A percentile compares a stretch with the other conserved stretches of the same genome.
Conservation (phyloP, 2,888 invertebrate species). For the Elgonia sp. region DNA sequence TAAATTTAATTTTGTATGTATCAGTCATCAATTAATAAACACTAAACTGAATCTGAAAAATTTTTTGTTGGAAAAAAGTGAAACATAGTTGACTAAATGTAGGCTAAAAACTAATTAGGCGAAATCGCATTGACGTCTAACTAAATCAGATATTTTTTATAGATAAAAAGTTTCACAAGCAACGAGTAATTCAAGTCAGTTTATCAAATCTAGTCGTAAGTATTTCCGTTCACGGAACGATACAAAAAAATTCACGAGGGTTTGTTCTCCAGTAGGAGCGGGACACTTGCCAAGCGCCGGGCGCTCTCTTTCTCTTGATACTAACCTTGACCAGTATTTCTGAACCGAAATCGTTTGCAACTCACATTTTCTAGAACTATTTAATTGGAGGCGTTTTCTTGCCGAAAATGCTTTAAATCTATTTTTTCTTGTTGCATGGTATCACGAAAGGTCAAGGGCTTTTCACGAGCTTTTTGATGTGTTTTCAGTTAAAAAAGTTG, state of each 20-base stretch:
- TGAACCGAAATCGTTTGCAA: constrained; percentile 65
- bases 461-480: constrained; percentile 5
- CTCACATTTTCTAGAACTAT: constrained; percentile 57
- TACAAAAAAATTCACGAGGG: constrained; percentile 35
- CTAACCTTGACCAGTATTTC: constrained; percentile 65
- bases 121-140: too few relatives aligned
- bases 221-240: constrained; percentile 49
- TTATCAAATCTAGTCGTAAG: constrained; percentile 25
- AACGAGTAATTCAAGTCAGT: constrained; percentile 10
- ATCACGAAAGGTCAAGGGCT: constrained; percentile 59
- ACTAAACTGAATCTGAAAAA: too few relatives aligned
- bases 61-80: too few relatives aligned
- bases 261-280: constrained; percentile 50
- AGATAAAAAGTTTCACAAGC: not conserved
- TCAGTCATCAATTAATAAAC: too few relatives aligned
- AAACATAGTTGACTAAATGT: too few relatives aligned
- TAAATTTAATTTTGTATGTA: too few relatives aligned
- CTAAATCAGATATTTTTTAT: too few relatives aligned
- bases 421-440: constrained; percentile 49
- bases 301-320: constrained; percentile 24
- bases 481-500: too few relatives aligned
- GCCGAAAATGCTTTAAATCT: constrained; percentile 47
- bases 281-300: constrained; percentile 56
- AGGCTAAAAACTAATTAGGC: too few relatives aligned
- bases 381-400: constrained; percentile 52